Conservation (phyloP, 2,113 vertebrate genomes). For the Orycteropus afer region DNA sequence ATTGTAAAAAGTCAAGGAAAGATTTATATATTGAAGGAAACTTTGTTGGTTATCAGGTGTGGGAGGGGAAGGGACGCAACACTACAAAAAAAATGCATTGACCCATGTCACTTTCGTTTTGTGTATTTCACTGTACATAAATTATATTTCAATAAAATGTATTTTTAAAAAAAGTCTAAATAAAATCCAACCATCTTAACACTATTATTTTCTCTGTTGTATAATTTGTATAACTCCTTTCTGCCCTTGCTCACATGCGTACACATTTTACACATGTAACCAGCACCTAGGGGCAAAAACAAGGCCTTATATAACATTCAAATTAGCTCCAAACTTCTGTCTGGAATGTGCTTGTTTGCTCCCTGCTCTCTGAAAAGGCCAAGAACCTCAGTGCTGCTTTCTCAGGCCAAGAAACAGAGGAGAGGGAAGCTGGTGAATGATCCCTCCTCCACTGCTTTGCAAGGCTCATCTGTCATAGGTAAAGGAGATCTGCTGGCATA, state of each 20-base stretch:
- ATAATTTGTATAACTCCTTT: neutral
- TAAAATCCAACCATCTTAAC: neutral
- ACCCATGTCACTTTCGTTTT: too few relatives aligned
- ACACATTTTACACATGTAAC: neutral
- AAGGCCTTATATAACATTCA: neutral
- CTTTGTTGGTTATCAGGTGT: too few relatives aligned
- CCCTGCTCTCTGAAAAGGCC: neutral
- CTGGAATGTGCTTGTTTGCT: neutral
- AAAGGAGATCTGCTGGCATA: too few relatives aligned
- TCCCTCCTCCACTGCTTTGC: too few relatives aligned
- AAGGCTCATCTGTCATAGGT: too few relatives aligned
- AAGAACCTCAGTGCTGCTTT: neutral
- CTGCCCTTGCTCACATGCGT: neutral
- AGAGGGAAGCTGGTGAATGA: neutral
- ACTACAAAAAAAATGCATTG: too few relatives aligned
- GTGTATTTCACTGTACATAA: too few relatives aligned
- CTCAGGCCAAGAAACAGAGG: neutral
- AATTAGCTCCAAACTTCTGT: neutral
- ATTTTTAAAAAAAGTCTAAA: too few relatives aligned
- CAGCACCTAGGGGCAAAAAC: neutral
- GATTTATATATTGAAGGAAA: too few relatives aligned
- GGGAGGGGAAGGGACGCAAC: too few relatives aligned
- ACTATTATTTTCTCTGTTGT: neutral
- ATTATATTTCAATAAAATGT: too few relatives aligned
- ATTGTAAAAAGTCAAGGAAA: too few relatives aligned